These are phyloP conservation scores for Ceyx erithaca DNA, from an alignment of 2,797 vertebrate species.

Conservation along the genomic window DNA sequence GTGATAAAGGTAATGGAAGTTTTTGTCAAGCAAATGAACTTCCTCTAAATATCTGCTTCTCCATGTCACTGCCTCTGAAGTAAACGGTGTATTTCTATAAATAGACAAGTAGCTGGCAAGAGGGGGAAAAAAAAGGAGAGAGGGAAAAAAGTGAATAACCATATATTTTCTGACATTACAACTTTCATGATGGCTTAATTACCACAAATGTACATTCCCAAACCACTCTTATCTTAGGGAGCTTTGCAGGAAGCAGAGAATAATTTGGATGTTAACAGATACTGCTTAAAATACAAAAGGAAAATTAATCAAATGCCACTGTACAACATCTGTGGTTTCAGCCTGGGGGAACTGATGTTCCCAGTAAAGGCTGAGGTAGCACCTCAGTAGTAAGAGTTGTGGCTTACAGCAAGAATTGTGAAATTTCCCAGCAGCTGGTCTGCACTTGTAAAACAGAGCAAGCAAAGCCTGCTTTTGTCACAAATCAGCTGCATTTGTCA, in stretches of 20 bases:
- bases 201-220: constrained; percentile 63
- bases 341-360: background rate
- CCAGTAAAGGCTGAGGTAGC: background rate
- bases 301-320: background rate
- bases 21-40: constrained; percentile 74
- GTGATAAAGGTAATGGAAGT: constrained; percentile 76
- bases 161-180: constrained; percentile 71
- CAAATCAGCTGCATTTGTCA: constrained; percentile 24
- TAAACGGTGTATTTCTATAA: constrained; percentile 66
- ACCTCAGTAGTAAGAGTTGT: background rate
- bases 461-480: background rate
- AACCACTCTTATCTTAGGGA: constrained; percentile 56
- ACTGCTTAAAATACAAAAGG: background rate
- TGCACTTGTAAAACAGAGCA: background rate
- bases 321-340: background rate
- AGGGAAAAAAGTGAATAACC: background rate
- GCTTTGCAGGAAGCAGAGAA: constrained; percentile 64
- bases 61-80: constrained; percentile 57
- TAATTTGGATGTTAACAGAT: constrained; percentile 44
- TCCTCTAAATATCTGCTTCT: constrained; percentile 71
- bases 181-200: constrained; percentile 68
- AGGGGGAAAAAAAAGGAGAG: background rate
- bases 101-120: constrained; percentile 57
- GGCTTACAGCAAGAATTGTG: background rate
- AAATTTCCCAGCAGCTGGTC: background rate